phyloP scores from a whole-genome alignment of 2,113 vertebrate genomes.

The Accipiter cooperii region DNA sequence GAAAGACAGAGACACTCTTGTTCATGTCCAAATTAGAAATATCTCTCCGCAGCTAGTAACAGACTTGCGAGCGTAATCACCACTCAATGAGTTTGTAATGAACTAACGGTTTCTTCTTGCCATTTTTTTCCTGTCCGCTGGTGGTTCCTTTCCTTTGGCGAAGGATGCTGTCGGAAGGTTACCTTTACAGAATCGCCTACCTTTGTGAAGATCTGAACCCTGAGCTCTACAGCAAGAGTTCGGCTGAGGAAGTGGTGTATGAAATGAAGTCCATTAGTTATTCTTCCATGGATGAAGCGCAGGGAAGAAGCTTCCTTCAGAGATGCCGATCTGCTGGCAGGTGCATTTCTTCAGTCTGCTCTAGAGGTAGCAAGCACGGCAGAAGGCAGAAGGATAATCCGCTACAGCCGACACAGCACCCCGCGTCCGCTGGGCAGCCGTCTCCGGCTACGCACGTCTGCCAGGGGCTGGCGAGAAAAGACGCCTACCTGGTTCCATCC shows the following conservation, averaged over 20 bases:
- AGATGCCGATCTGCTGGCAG: constrained; percentile 56
- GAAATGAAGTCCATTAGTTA: constrained; percentile 59
- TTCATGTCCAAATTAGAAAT: not conserved
- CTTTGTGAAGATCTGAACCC: constrained; percentile 54
- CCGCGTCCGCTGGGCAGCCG: constrained; percentile 37
- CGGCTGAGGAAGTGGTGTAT: constrained; percentile 31
- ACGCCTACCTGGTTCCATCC: constrained; percentile 87
- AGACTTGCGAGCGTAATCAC: not conserved
- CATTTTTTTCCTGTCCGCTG: not conserved
- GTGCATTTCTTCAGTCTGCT: constrained; percentile 47
- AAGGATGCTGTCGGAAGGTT: constrained; percentile 91
- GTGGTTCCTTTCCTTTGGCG: not conserved
- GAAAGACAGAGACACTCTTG: not conserved
- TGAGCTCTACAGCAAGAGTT: not conserved
- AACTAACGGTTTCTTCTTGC: not conserved
- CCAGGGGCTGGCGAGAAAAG: constrained; percentile 59
- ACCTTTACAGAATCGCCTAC: constrained; percentile 79
- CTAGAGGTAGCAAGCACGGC: constrained; percentile 46
- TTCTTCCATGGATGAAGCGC: constrained; percentile 42
- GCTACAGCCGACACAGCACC: constrained; percentile 20
- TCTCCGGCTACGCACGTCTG: constrained; percentile 68
- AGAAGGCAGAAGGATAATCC: constrained; percentile 46
- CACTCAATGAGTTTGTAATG: not conserved
- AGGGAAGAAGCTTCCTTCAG: constrained; percentile 59
- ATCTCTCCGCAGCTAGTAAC: not conserved